phyloP scores from a whole-genome alignment of 1,140 invertebrate species.

The Oryctes rhinoceros region DNA sequence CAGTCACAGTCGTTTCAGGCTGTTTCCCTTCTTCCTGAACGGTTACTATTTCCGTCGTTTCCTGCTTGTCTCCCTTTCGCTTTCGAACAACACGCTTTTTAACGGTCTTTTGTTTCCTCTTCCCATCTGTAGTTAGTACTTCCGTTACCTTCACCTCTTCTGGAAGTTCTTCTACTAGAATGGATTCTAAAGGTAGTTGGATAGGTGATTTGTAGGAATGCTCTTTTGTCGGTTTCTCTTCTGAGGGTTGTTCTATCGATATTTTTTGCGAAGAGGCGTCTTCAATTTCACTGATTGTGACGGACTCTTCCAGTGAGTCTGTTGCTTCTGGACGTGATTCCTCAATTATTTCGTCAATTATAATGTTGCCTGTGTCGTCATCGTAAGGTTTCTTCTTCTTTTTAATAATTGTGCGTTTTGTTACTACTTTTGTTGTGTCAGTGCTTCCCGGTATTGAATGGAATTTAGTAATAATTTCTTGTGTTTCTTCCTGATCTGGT shows the following conservation, averaged over 20 bases:
- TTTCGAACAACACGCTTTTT: constrained; percentile 53
- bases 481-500: constrained; percentile 62
- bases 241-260: constrained; percentile 48
- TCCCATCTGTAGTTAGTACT: constrained; percentile 52
- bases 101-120: constrained; percentile 53
- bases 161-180: constrained; percentile 49
- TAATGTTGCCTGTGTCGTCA: constrained; percentile 53
- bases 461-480: constrained; percentile 68
- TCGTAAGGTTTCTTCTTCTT: constrained; percentile 57
- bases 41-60: constrained; percentile 60
- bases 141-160: constrained; percentile 60
- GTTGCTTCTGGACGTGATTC: constrained; percentile 55
- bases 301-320: constrained; percentile 10
- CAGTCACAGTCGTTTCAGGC: constrained; percentile 47
- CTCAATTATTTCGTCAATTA: constrained; percentile 61
- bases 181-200: neutral
- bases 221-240: constrained; percentile 53
- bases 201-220: constrained; percentile 47
- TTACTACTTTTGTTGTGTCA: constrained; percentile 64
- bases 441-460: constrained; percentile 61
- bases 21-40: constrained; percentile 53
- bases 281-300: constrained; percentile 42
- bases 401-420: constrained; percentile 65
- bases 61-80: constrained; percentile 54
- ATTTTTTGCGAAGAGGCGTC: constrained; percentile 43